Percentiles rank a stretch among this genome's conserved stretches.
phyloP scores from a whole-genome alignment of 2,113 vertebrate species.

The Campylomormyrus tamandua region DNA sequence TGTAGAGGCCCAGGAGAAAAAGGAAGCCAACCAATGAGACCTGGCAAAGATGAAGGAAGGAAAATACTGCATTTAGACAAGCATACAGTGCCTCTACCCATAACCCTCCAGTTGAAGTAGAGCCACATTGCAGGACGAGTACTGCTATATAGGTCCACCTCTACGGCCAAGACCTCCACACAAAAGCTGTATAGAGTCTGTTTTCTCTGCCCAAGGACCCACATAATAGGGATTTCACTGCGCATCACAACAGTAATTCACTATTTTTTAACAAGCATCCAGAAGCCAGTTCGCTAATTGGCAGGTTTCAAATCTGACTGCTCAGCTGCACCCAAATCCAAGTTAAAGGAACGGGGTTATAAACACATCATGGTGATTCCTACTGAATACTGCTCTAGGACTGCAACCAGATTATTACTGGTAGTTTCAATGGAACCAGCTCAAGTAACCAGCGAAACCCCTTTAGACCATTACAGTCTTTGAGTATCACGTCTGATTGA shows the following conservation, averaged over 20 bases:
- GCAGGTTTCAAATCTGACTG: not conserved
- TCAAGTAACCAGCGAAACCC: not conserved
- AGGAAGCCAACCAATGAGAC: slow-evolving; percentile 96
- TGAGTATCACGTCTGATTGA: not conserved
- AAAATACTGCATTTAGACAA: not conserved
- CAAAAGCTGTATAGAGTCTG: not conserved
- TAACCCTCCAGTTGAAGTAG: not conserved
- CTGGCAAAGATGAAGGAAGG: slow-evolving; percentile 44
- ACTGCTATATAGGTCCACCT: not conserved
- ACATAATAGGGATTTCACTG: not conserved
- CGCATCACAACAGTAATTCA: not conserved
- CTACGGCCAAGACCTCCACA: not conserved
- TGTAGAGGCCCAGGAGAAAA: slow-evolving; percentile 89
- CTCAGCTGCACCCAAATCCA: not conserved
- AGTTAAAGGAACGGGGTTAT: not conserved
- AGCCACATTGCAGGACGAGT: not conserved
- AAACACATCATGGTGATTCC: not conserved
- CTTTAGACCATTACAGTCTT: slow-evolving; percentile 1
- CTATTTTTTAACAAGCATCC: not conserved
- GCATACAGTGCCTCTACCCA: not conserved
- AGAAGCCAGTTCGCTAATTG: not conserved
- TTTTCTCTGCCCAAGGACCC: not conserved
- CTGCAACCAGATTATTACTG: not conserved
- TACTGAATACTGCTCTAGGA: not conserved
- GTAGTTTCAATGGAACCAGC: not conserved